Base-by-base conservation (phyloP, 2,113 vertebrate genomes). In the Meleagris gallopavo region DNA sequence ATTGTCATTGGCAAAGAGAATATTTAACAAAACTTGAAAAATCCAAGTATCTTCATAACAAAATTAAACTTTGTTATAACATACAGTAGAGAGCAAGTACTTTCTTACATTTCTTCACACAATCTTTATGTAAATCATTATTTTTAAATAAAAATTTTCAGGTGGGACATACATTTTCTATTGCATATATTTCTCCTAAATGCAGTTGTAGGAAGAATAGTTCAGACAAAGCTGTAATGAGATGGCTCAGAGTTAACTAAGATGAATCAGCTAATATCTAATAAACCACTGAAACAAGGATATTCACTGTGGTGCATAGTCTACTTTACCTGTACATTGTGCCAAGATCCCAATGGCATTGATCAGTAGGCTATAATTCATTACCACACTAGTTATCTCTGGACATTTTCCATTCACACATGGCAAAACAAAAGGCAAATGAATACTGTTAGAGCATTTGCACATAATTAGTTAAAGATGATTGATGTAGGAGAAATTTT, bases 1-100 rank as follows among this genome's bases (percentile, higher is more conserved):
- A 93, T 92, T 74, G 41, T 89, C n/a, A 95, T 60, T 86, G 40
- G 3, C 20, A 36, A 90, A 89, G 40, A 87, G 46, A 45, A 57
- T 48, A 91, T 85, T 92, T 69, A 88, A 91, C 62, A 30, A 30
- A 65, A 8, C 36, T 91, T 45, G 25, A 67, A 89, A 64, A 24
- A 46, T 69, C 36, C 24, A 67, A 74, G 10, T 30, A 13, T 40
- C 14, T 70, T 43, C 43, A n/a, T 29, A 57, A 67, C 9, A 71
- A 61, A 84, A 87, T 74, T 73, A 40, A 52, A 66, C 13, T 43
- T 82, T 83, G 13, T 24, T 14, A 75, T 57, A 58, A 86, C 52
- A 38, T 38, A 9, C 6, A 65, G 11, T 36, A n/a, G 62, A 80
- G 16, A 88, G 77, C 7, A 64, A 38, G 4, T 40, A 72, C 25